phyloP scores from a whole-genome alignment of 1,140 invertebrate species.

The Apis mellifera region DNA sequence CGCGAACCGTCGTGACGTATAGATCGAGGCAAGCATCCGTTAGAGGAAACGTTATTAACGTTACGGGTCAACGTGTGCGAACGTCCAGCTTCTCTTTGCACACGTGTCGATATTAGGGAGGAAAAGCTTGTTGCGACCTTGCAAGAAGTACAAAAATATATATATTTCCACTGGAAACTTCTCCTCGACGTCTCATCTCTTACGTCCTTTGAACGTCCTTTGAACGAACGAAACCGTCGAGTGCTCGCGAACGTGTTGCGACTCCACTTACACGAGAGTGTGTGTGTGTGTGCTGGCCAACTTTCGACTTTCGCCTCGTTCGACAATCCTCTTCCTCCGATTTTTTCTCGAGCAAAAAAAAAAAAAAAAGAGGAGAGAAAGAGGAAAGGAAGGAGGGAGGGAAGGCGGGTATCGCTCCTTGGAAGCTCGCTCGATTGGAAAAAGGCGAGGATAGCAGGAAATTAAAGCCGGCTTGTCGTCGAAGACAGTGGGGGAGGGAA shows the following conservation, averaged over 20 bases:
- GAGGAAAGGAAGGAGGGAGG: not conserved
- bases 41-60: too few relatives aligned
- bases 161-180: not conserved
- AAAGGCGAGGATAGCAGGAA: slow-evolving; percentile 58
- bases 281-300: too few relatives aligned
- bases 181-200: too few relatives aligned
- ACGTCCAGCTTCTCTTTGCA: not conserved
- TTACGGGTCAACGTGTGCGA: not conserved
- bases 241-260: not conserved
- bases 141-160: not conserved
- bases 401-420: slow-evolving; percentile 46
- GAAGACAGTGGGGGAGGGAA: slow-evolving; percentile 32
- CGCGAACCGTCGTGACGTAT: too few relatives aligned
- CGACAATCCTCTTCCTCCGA: slow-evolving; percentile 1
- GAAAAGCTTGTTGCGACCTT: too few relatives aligned
- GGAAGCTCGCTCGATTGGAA: slow-evolving; percentile 49
- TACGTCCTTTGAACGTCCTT: too few relatives aligned
- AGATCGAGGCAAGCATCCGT: too few relatives aligned
- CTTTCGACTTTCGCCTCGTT: too few relatives aligned
- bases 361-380: slow-evolving; percentile 20
- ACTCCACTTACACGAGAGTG: not conserved
- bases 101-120: slow-evolving; percentile 4
- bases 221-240: too few relatives aligned
- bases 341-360: not conserved
- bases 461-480: slow-evolving; percentile 58